These are phyloP conservation scores for Danio rerio DNA, from an alignment of 2,113 vertebrate genomes.

Conservation along the genomic window DNA sequence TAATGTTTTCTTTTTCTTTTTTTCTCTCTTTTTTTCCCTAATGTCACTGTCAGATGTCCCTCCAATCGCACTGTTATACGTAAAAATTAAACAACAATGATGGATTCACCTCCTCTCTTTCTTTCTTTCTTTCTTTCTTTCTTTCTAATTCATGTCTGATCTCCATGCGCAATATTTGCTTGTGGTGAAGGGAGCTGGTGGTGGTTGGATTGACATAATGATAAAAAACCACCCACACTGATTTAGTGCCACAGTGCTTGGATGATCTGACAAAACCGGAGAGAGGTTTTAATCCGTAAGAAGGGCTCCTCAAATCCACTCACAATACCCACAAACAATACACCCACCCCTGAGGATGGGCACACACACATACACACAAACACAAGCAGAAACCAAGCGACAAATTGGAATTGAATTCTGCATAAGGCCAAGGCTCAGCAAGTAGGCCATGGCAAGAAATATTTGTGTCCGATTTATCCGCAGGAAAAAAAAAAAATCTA, in stretches of 20 bases:
- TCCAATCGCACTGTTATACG: too few species aligned
- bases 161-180: conserved; percentile 46
- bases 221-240: conserved; percentile 63
- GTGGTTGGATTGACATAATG: conserved; percentile 59
- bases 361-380: conserved; percentile 28
- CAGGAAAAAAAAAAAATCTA: not conserved
- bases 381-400: conserved; percentile 29
- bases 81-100: too few species aligned
- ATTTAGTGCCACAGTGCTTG: conserved; percentile 55
- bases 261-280: conserved; percentile 64
- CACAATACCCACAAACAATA: conserved; percentile 57
- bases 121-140: not conserved
- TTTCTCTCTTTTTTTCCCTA: not conserved
- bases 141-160: conserved; percentile 37
- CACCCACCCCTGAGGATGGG: conserved; percentile 47
- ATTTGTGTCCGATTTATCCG: conserved; percentile 40
- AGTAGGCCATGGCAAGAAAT: conserved; percentile 46
- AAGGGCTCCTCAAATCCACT: conserved; percentile 66
- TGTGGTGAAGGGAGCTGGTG: conserved; percentile 26
- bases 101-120: conserved; percentile 2
- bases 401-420: conserved; percentile 54
- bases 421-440: conserved; percentile 42
- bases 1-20: not conserved
- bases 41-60: not conserved
- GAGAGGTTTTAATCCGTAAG: conserved; percentile 65